phyloP scores from a whole-genome alignment of 92 coral and sea anemone species.

The Pocillopora grandis region DNA sequence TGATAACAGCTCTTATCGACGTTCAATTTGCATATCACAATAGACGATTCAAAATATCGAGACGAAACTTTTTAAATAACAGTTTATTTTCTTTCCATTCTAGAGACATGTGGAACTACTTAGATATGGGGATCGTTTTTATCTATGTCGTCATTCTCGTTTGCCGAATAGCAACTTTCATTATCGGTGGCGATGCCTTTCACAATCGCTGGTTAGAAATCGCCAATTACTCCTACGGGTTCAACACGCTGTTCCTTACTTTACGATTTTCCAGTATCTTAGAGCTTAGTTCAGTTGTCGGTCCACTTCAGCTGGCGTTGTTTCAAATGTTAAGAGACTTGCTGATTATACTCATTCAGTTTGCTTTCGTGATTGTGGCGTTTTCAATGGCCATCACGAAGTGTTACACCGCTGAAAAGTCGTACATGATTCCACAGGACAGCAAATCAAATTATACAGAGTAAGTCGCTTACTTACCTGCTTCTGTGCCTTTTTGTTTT shows the following conservation, averaged over 20 bases:
- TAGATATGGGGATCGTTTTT: too few relatives aligned
- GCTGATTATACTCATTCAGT: constrained; percentile 10
- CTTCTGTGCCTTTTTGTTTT: too few relatives aligned
- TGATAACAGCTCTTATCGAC: too few relatives aligned
- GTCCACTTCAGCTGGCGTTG: constrained; percentile 27
- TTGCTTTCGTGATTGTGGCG: constrained; percentile 15
- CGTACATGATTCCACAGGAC: background rate
- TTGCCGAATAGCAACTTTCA: too few relatives aligned
- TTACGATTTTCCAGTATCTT: constrained; percentile 6
- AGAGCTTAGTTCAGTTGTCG: background rate
- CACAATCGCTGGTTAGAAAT: background rate
- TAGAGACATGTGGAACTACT: too few relatives aligned
- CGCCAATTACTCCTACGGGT: constrained; percentile 6
- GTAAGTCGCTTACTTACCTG: too few relatives aligned
- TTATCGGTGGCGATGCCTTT: background rate
- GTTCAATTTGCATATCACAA: too few relatives aligned
- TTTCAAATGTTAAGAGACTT: constrained; percentile 5
- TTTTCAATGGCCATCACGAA: constrained; percentile 21
- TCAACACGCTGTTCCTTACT: constrained; percentile 12
- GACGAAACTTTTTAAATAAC: too few relatives aligned
- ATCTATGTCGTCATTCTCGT: too few relatives aligned
- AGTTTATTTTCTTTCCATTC: too few relatives aligned
- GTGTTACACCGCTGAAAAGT: constrained; percentile 7
- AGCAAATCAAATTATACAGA: too few relatives aligned
- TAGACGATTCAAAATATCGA: too few relatives aligned